Conservation (phyloP, 2,113 vertebrate genomes). For the Grammomys surdaster region DNA sequence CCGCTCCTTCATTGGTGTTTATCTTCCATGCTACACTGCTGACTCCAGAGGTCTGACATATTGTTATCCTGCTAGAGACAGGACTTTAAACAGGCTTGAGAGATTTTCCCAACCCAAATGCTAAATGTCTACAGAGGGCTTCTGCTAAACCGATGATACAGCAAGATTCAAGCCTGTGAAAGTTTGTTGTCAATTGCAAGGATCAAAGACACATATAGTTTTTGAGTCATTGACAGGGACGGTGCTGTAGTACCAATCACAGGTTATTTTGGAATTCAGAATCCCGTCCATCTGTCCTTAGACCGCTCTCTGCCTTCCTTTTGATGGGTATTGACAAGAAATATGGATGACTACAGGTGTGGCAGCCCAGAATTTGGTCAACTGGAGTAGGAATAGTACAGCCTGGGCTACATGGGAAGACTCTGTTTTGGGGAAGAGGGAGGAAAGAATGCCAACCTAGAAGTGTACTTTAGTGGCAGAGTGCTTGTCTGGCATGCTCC, state of each 20-base stretch:
- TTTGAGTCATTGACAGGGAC: background rate
- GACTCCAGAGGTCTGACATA: background rate
- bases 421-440: background rate
- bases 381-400: background rate
- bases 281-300: too few relatives aligned
- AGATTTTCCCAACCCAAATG: background rate
- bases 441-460: background rate
- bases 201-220: background rate
- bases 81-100: background rate
- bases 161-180: background rate
- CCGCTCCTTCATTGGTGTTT: background rate
- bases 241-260: background rate
- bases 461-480: background rate
- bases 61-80: background rate
- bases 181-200: background rate
- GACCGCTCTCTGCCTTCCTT: background rate
- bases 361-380: background rate
- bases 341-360: background rate
- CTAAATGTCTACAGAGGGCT: background rate
- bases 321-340: background rate
- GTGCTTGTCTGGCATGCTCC: background rate
- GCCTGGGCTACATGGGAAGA: background rate
- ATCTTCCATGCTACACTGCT: background rate
- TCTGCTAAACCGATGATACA: background rate
- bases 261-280: background rate